These are phyloP conservation scores for Hyles lineata DNA, from an alignment of 2,888 invertebrate species.

Conservation along the genomic window DNA sequence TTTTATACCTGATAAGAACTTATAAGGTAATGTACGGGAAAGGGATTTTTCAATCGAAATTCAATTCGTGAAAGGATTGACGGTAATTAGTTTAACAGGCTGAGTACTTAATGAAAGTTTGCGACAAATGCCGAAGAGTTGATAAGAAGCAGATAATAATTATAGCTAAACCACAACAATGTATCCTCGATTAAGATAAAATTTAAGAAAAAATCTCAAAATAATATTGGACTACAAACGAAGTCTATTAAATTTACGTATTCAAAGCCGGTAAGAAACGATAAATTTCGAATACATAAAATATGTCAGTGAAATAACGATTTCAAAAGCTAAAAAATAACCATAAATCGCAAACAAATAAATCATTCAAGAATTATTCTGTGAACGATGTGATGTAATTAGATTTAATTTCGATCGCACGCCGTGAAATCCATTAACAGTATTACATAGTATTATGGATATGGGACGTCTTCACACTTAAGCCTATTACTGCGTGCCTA, in stretches of 20 bases:
- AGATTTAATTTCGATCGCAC: slow-evolving; percentile 46
- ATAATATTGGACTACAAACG: too few species aligned
- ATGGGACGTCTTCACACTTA: slow-evolving; percentile 46
- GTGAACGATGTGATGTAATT: slow-evolving; percentile 25
- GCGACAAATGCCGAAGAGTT: too few species aligned
- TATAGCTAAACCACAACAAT: too few species aligned
- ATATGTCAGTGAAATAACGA: neutral
- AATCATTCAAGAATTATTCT: neutral
- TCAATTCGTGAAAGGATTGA: neutral
- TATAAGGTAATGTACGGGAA: neutral
- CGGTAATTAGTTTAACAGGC: neutral
- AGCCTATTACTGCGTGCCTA: slow-evolving; percentile 52
- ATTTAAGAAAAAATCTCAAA: too few species aligned
- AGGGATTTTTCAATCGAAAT: neutral
- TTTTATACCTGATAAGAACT: neutral
- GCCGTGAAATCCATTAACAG: slow-evolving; percentile 56
- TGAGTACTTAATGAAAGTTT: neutral
- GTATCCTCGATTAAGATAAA: too few species aligned
- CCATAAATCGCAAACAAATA: neutral
- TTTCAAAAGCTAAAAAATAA: neutral
- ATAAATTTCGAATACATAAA: too few species aligned
- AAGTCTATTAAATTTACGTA: too few species aligned
- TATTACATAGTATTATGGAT: slow-evolving; percentile 57
- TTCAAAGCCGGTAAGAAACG: too few species aligned
- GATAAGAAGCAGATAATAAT: too few species aligned